Percentiles rank a stretch among this genome's conserved stretches.
Conservation (phyloP, 2,797 vertebrate genomes). For the Rhincodon typus region DNA sequence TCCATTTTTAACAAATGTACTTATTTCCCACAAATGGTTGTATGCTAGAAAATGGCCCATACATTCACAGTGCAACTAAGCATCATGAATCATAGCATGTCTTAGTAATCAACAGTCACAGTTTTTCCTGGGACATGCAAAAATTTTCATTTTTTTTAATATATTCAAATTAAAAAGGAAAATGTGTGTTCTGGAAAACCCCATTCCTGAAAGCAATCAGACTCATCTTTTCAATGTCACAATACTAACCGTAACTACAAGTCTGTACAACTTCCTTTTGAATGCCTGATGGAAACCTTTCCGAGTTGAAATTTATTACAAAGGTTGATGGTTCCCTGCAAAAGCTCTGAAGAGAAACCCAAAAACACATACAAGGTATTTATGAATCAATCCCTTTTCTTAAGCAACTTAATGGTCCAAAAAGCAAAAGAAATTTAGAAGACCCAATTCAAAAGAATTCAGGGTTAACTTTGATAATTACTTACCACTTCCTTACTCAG, state of each 20-base stretch:
- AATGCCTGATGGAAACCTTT: not conserved
- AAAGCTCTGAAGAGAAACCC: not conserved
- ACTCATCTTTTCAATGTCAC: not conserved
- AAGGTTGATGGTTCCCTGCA: not conserved
- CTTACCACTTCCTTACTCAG: conserved; percentile 58
- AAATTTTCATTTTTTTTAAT: not conserved
- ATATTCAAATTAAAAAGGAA: too few relatives aligned
- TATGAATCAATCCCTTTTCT: not conserved
- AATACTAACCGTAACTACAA: not conserved
- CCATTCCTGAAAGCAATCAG: not conserved
- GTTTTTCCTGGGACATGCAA: not conserved
- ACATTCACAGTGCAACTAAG: not conserved
- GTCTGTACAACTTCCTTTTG: not conserved
- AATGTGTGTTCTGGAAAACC: too few relatives aligned
- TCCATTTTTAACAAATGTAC: not conserved
- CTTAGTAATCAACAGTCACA: not conserved
- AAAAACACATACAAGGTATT: not conserved
- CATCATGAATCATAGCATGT: not conserved
- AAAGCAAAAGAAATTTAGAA: too few relatives aligned
- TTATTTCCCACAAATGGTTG: too few relatives aligned
- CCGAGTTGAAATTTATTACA: not conserved
- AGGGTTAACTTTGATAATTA: not conserved
- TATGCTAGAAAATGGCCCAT: not conserved
- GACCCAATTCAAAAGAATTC: not conserved
- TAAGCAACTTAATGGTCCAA: not conserved